These are phyloP conservation scores for Melanaphis sacchari DNA, from an alignment of 1,140 invertebrate species.

Conservation along the genomic window DNA sequence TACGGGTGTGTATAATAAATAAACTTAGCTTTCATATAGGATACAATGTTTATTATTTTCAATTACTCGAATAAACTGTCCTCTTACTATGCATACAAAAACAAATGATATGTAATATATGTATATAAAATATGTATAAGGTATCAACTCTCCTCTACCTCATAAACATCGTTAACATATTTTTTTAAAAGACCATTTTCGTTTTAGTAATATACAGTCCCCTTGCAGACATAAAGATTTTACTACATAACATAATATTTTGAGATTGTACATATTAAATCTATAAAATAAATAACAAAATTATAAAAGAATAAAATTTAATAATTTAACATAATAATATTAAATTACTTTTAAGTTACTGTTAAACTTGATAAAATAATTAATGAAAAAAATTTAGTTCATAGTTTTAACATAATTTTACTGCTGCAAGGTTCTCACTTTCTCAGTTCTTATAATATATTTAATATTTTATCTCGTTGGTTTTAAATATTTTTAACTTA, in stretches of 20 bases:
- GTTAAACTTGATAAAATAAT: background rate
- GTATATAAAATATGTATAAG: background rate
- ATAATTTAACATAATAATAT: background rate
- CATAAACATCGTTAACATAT: conserved; percentile 1
- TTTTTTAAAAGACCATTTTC: conserved; percentile 2
- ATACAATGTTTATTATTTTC: conserved; percentile 29
- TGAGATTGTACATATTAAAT: background rate
- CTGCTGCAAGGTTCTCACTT: too few relatives aligned
- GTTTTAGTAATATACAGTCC: background rate
- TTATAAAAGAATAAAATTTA: background rate
- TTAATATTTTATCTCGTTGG: too few relatives aligned
- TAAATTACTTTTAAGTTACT: background rate
- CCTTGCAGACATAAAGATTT: background rate
- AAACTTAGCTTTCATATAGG: background rate
- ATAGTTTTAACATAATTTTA: background rate
- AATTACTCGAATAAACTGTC: conserved; percentile 28
- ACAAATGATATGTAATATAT: background rate
- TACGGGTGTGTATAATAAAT: background rate
- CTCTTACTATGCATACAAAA: conserved; percentile 22
- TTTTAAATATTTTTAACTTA: background rate
- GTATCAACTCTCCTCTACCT: background rate
- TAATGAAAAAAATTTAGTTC: background rate
- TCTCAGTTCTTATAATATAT: too few relatives aligned
- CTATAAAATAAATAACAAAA: background rate
- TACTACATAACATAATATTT: background rate